These are phyloP conservation scores for Brachionus calyciflorus DNA, from an alignment of 1,140 invertebrate species.

Conservation along the genomic window DNA sequence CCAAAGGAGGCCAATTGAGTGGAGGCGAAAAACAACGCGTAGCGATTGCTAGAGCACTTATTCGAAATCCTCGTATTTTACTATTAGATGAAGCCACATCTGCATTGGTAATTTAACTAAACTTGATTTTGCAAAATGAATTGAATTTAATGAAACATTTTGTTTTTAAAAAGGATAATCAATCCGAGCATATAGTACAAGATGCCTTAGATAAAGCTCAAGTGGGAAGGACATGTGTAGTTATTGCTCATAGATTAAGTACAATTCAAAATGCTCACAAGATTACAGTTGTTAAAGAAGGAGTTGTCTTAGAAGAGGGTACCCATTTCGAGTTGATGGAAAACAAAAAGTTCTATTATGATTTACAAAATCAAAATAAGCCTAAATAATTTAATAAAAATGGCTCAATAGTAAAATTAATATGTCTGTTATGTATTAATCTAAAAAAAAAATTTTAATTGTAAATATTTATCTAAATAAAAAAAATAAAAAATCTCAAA, in stretches of 20 bases:
- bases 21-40: slow-evolving; percentile 61
- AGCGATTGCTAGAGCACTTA: slow-evolving; percentile 50
- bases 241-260: slow-evolving; percentile 60
- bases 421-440: neutral
- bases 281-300: slow-evolving; percentile 35
- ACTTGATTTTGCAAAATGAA: too few relatives aligned
- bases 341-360: slow-evolving; percentile 33
- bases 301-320: slow-evolving; percentile 22
- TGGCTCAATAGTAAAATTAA: neutral
- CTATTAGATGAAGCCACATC: slow-evolving; percentile 84
- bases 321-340: slow-evolving; percentile 26
- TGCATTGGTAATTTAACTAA: slow-evolving; percentile 69
- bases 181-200: slow-evolving; percentile 70
- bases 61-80: slow-evolving; percentile 72
- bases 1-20: slow-evolving; percentile 57
- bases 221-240: slow-evolving; percentile 61
- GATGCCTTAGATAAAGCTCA: slow-evolving; percentile 58
- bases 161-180: slow-evolving; percentile 65
- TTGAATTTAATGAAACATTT: neutral
- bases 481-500: too few relatives aligned
- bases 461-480: too few relatives aligned
- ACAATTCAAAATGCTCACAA: slow-evolving; percentile 43
- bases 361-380: slow-evolving; percentile 30
- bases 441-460: too few relatives aligned
- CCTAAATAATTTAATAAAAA: neutral